Evolutionary conservation across 2,888 invertebrate genomes (phyloP).

Genomic region (Agrochola circellaris): DNA sequence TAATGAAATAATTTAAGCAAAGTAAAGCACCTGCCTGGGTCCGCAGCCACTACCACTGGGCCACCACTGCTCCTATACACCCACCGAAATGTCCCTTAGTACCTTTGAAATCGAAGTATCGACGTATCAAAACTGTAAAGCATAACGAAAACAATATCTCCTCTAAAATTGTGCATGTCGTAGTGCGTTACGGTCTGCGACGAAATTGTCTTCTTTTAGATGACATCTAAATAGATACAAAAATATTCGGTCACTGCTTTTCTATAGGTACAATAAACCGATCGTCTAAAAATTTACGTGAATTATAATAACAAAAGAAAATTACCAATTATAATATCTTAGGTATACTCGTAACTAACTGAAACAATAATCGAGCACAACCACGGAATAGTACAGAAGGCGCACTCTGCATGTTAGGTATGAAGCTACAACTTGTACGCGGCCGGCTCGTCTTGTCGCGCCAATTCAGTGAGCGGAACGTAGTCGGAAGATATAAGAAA

Average conservation of each 20-base stretch:
- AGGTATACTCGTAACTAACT: background rate
- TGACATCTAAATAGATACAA: background rate
- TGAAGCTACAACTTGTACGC: no score
- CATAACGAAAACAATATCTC: conserved; percentile 7
- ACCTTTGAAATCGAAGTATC: background rate
- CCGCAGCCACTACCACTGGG: no score
- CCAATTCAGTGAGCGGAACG: no score
- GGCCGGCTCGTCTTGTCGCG: no score
- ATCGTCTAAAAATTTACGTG: background rate
- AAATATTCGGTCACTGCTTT: conserved; percentile 14
- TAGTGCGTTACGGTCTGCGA: background rate
- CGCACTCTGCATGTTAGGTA: no score
- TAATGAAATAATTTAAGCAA: no score
- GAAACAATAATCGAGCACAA: background rate
- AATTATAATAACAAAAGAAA: background rate
- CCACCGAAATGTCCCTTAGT: no score
- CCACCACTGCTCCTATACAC: no score
- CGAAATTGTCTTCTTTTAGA: background rate
- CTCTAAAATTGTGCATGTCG: conserved; percentile 8
- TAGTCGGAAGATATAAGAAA: no score
- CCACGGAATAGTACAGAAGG: no score
- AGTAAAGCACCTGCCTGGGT: no score
- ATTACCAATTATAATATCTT: background rate
- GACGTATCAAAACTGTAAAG: conserved; percentile 29
- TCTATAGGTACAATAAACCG: background rate